Percentiles rank a stretch among this genome's conserved stretches.
Conservation (phyloP, 2,888 invertebrate species). For the Antheraea assamensis region DNA sequence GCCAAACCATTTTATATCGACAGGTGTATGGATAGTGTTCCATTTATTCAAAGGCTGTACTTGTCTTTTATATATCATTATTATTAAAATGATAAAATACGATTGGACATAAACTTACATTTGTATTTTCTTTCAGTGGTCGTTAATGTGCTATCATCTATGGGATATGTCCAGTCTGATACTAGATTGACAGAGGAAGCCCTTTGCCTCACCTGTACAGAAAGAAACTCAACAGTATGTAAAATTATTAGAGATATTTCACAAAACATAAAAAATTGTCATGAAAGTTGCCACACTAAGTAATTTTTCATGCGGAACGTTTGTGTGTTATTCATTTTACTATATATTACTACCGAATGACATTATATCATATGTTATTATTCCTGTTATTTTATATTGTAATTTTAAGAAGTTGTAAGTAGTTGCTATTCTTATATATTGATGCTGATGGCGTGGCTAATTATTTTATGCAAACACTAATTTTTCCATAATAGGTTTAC, state of each 20-base stretch:
- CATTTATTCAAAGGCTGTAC: neutral
- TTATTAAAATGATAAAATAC: neutral
- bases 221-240: neutral
- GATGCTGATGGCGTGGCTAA: neutral
- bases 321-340: too few relatives aligned
- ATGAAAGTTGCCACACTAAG: too few relatives aligned
- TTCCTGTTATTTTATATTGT: too few relatives aligned
- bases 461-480: neutral
- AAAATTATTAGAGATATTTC: neutral
- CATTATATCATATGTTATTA: too few relatives aligned
- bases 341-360: too few relatives aligned
- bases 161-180: slow-evolving; percentile 84
- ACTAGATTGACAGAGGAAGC: slow-evolving; percentile 89
- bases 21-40: neutral
- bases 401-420: too few relatives aligned
- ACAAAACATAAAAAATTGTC: too few relatives aligned
- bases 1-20: slow-evolving; percentile 42
- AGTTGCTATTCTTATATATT: too few relatives aligned
- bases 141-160: slow-evolving; percentile 58
- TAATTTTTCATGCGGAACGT: too few relatives aligned
- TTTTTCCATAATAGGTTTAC: neutral
- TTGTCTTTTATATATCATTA: neutral
- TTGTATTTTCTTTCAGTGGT: slow-evolving; percentile 80
- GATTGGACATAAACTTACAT: slow-evolving; percentile 52
- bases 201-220: slow-evolving; percentile 82